Evolutionary conservation across 2,888 invertebrate genomes (phyloP), one percentile per base, ranked within the genome.

Genomic region (Oxycera nigricornis): DNA sequence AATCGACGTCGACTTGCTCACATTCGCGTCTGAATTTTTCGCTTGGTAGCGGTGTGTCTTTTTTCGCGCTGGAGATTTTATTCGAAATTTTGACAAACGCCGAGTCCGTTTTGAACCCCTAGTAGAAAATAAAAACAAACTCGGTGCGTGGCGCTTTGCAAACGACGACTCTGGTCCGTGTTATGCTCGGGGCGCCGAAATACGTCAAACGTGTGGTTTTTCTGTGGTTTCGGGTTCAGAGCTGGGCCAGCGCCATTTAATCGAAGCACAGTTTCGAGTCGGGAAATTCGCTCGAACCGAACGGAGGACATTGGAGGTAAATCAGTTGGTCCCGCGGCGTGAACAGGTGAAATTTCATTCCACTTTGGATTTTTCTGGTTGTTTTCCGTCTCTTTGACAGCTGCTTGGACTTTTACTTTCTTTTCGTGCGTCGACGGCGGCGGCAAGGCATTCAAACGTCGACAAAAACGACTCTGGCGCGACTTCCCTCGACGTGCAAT

Each of bases 21-120:
- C 67, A 72, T 76, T 77, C 77, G 78, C 78, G 78, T 78, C 78
- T 76, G 76, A 76, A 77, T 73, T 77, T 75, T 73, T 62, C 72
- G 70, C 55, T 30, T 70, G 52, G 70, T 77, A 72, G 73, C 76
- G 62, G 76, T 76, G 78, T 77, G 77, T 78, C 78, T 78, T 77
- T 77, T 76, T 76, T 74, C 73, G 74, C 62, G 74, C 74, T 70
- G 76, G 24, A 57, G 24, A 59, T 59, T 72, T 57, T 65, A 30
- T 73, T 50, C 55, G 67, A 50, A 70, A 72, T 57, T 76, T 76
- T 76, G 76, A 76, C 76, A 76, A 76, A 76, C 74, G 76, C 57
- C 41, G 57, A 20, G 39, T 28, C 59, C 70, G 73, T 70, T 73
- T 76, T 52, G 59, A 30, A 24, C 52, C 52, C 72, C 11, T 41